Evolutionary conservation across 2,113 vertebrate genomes (phyloP), one percentile per base, ranked within the genome.

Genomic region (Typhlomys cinereus): DNA sequence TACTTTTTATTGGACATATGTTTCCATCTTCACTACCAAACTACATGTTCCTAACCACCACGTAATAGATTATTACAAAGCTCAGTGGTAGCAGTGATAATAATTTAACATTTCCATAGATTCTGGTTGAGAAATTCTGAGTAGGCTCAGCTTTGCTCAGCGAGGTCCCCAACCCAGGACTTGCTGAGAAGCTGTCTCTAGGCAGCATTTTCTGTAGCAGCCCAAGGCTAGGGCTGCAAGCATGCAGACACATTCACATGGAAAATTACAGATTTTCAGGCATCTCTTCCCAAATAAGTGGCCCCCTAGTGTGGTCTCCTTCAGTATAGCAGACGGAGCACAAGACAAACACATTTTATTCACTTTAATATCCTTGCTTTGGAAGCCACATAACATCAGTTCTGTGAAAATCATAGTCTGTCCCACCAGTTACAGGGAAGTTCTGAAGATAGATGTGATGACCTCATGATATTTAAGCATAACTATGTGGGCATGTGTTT

Each of bases 61-160:
- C 44, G 0, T 83, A 89, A 89, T 21, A 86, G 78, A 67, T 76
- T 69, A 75, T 29, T 48, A 34, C 46, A 88, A 52, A 31, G 44
- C 7, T n/a, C 29, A 44, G 2, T 31, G 27, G 2, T 17, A 0
- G 75, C 76, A 78, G 54, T n/a, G 4, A 80, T 25, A 85, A 71
- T 36, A 69, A 57, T 88, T 71, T 13, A 50, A 50, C 5, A 50
- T 64, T 52, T 54, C 46, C 11, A 54, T 44, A 4, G 27, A 76
- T 61, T 80, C 10, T 59, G 34, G 0, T 4, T 70, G 67, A 81
- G 46, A 29, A 85, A 39, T 85, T 82, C 18, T 34, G 67, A 25
- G 14, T 75, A 14, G 46, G 15, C 1, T 29, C 34, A 25, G 4
- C 23, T 73, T 59, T 95, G 15, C 36, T 81, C 54, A 67, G 2